Evolutionary conservation across 2,888 invertebrate genomes (phyloP).

Genomic region (Carcina quercana): DNA sequence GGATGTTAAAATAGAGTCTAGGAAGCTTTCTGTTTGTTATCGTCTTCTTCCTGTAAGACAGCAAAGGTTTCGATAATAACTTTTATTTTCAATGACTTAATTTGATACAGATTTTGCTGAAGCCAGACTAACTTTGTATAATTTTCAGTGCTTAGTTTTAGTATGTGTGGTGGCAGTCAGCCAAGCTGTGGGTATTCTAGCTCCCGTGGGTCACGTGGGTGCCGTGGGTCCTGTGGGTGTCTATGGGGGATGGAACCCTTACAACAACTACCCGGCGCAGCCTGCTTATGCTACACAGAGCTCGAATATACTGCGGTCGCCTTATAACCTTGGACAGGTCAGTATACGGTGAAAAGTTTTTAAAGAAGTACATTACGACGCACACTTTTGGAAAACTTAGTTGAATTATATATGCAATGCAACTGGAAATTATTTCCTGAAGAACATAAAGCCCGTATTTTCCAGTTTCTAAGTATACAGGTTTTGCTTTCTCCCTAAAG

Average conservation of each 20-base stretch:
- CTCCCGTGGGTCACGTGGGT: conserved; percentile 39
- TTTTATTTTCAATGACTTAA: too few species aligned
- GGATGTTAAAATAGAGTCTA: too few species aligned
- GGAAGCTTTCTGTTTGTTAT: too few species aligned
- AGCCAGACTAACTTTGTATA: conserved; percentile 1
- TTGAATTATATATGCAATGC: too few species aligned
- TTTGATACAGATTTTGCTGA: background rate
- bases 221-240: conserved; percentile 31
- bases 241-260: conserved; percentile 53
- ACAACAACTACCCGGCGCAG: conserved; percentile 57
- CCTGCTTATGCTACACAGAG: conserved; percentile 73
- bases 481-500: too few species aligned
- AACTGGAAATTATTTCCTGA: too few species aligned
- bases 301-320: conserved; percentile 76
- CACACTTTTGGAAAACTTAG: too few species aligned
- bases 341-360: background rate
- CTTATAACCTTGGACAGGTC: conserved; percentile 80
- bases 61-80: too few species aligned
- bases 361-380: background rate
- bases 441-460: too few species aligned
- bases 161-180: conserved; percentile 37
- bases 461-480: too few species aligned
- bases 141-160: conserved; percentile 38
- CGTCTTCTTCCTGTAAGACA: too few species aligned
- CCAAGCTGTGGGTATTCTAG: conserved; percentile 40